Evolutionary conservation across 2,888 invertebrate species (phyloP).

Genomic region (Peribatodes rhomboidaria): DNA sequence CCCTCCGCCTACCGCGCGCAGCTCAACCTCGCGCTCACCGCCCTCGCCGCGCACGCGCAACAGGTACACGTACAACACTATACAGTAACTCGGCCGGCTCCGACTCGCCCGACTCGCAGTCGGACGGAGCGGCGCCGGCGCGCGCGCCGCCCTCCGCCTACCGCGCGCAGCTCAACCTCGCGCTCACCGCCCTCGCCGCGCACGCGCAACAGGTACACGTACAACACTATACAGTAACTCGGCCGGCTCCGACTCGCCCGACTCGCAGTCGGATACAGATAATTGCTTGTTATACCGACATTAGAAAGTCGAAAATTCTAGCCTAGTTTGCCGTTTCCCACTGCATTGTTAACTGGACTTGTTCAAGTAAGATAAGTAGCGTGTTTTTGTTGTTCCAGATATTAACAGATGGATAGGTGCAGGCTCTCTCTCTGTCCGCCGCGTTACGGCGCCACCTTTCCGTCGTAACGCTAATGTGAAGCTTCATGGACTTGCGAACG

Average conservation of each 20-base stretch:
- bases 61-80: no score
- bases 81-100: background rate
- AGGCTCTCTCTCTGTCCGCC: constrained; percentile 36
- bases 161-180: constrained; percentile 55
- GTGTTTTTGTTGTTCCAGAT: constrained; percentile 24
- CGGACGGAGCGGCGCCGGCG: constrained; percentile 36
- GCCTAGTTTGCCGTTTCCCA: no score
- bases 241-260: no score
- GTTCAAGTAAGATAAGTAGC: background rate
- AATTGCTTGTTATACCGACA: no score
- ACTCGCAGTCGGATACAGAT: no score
- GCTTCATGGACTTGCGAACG: background rate
- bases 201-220: constrained; percentile 43
- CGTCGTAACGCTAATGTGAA: constrained; percentile 43
- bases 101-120: no score
- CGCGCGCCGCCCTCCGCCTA: constrained; percentile 42
- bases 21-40: constrained; percentile 55
- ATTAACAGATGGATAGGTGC: constrained; percentile 40
- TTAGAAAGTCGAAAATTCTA: no score
- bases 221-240: no score
- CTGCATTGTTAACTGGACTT: no score
- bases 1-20: constrained; percentile 52
- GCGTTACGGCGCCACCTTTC: constrained; percentile 40
- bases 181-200: constrained; percentile 57
- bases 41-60: constrained; percentile 53